Percentiles rank a stretch among this genome's conserved stretches.
Conservation (phyloP, 2,888 invertebrate species). For the Melinopterus prodromus region DNA sequence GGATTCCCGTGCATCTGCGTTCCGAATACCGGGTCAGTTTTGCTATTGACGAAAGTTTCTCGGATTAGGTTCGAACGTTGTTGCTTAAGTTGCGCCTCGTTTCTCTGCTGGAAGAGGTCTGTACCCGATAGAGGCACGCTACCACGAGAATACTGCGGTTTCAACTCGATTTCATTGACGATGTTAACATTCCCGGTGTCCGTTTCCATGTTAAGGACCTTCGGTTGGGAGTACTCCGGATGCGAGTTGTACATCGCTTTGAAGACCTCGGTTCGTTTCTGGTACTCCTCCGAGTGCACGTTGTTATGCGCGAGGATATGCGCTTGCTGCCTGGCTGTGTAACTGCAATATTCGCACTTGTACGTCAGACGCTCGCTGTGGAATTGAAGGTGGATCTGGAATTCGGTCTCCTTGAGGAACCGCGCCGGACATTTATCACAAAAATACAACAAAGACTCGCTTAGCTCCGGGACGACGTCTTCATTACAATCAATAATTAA, state of each 20-base stretch:
- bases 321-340: constrained; percentile 74
- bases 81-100: constrained; percentile 65
- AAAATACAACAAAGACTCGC: constrained; percentile 68
- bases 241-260: constrained; percentile 72
- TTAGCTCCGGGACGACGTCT: constrained; percentile 44
- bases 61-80: constrained; percentile 49
- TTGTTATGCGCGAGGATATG: constrained; percentile 73
- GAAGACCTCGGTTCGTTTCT: constrained; percentile 76
- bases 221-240: constrained; percentile 71
- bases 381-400: constrained; percentile 75
- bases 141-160: constrained; percentile 33
- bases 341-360: constrained; percentile 81
- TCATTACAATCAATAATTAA: constrained; percentile 36
- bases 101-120: constrained; percentile 71
- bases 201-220: constrained; percentile 53
- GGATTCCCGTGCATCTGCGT: constrained; percentile 78
- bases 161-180: constrained; percentile 43
- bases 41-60: background rate
- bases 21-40: constrained; percentile 71
- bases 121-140: constrained; percentile 70
- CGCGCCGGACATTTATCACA: constrained; percentile 86
- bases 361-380: constrained; percentile 71
- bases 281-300: constrained; percentile 82
- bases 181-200: constrained; percentile 62
- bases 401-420: constrained; percentile 79